Evolutionary conservation across 2,113 vertebrate species (phyloP), one percentile per base, ranked within the genome.

Genomic region (Apodemus speciosus): DNA sequence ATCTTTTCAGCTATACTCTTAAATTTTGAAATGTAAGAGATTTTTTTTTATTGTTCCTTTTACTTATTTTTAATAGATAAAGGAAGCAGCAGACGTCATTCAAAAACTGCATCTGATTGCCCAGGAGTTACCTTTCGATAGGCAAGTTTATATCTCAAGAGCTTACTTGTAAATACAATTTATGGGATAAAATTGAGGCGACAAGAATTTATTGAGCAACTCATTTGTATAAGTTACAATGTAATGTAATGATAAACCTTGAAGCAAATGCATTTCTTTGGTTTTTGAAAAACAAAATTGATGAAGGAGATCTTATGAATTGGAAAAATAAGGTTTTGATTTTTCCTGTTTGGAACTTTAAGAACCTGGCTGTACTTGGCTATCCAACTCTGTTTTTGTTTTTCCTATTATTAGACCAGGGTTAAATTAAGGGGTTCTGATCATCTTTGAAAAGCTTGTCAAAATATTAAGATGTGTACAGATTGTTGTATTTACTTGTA

Each of bases 71-170:
- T 88, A 27, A 95, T 98, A 99, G 99, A 99, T 99, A 98, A 99
- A 99, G 97, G 99, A 99, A 94, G 99, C 99, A 97, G 99, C 99
- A 97, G 99, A 99, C 98, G 99, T 99, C 97, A 99, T 99, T 98
- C 99, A 99, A 98, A 99, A 99, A 97, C 98, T 99, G 94, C 99
- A 99, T 97, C 98, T 99, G 98, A 99, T 99, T 95, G 99, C 99
- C 88, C 99, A 99, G 97, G 99, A 99, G 96, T 98, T 99, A 97
- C 99, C 99, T 83, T 99, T 99, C 97, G 99, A 99, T 98, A 99
- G 99, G 99, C 99, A 98, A 98, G 97, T 97, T 96, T 95, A 94
- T 96, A 97, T 96, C 46, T 95, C 18, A 95, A 89, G 43, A 40
- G 53, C 9, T 40, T 94, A 89, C 94, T 93, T 94, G 71, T 20